Percentiles rank a stretch among this genome's conserved stretches.
These are phyloP conservation scores for Subacronicta megacephala DNA, from an alignment of 2,888 invertebrate species.

Conservation along the genomic window DNA sequence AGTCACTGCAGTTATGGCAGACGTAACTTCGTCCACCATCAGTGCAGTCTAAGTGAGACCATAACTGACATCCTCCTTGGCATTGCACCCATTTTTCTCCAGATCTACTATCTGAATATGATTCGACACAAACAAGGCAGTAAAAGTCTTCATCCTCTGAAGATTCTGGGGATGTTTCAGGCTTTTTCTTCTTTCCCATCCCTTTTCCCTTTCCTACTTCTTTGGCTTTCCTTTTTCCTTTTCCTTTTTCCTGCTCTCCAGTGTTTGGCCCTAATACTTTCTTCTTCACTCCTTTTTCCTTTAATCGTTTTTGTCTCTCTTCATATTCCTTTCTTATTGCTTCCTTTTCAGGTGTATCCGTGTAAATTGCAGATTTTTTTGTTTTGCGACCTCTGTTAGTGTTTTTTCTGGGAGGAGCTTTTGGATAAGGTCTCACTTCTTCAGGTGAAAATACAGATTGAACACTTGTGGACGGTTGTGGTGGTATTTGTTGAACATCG, in stretches of 20 bases:
- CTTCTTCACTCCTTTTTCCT: constrained; percentile 28
- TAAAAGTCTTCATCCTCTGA: constrained; percentile 4
- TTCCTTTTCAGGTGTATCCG: constrained; percentile 45
- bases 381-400: constrained; percentile 28
- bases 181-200: neutral
- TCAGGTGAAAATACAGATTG: constrained; percentile 39
- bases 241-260: neutral
- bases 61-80: constrained; percentile 24
- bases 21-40: constrained; percentile 33
- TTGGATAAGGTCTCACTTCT: constrained; percentile 41
- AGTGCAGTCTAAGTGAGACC: constrained; percentile 40
- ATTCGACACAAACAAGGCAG: constrained; percentile 38
- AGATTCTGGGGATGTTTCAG: neutral
- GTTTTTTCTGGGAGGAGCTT: constrained; percentile 43
- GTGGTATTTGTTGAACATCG: neutral
- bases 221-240: neutral
- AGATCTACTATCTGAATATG: constrained; percentile 39
- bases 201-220: constrained; percentile 5
- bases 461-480: constrained; percentile 3
- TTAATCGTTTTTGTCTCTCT: constrained; percentile 27
- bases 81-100: constrained; percentile 44
- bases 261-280: no score
- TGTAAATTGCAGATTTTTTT: constrained; percentile 44
- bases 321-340: constrained; percentile 37
- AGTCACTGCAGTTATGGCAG: constrained; percentile 43